Conservation (phyloP, 1,140 invertebrate genomes). For the Drosophila ercepeae region DNA sequence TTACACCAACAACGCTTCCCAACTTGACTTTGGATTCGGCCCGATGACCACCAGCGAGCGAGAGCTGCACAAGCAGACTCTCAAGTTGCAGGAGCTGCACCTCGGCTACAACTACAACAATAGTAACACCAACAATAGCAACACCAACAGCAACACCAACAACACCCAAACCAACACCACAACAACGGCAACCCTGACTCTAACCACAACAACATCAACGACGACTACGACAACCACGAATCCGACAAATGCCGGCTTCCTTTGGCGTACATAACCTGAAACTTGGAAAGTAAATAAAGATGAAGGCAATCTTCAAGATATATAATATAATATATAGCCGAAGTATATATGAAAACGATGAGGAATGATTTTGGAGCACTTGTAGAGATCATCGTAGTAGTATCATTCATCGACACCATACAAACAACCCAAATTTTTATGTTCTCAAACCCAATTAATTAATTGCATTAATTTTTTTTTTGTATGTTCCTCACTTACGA, state of each 20-base stretch:
- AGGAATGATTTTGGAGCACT: slow-evolving; percentile 18
- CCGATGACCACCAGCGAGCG: slow-evolving; percentile 25
- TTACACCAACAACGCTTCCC: slow-evolving; percentile 7
- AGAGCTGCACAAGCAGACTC: slow-evolving; percentile 37
- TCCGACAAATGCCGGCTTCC: slow-evolving; percentile 31
- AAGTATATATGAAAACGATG: slow-evolving; percentile 17
- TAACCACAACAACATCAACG: slow-evolving; percentile 31
- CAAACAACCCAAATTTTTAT: slow-evolving; percentile 45
- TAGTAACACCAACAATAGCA: slow-evolving; percentile 28
- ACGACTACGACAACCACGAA: slow-evolving; percentile 25
- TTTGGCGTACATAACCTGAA: slow-evolving; percentile 68
- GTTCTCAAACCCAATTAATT: slow-evolving; percentile 45
- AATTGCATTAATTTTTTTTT: slow-evolving; percentile 13
- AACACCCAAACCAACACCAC: not conserved
- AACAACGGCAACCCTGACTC: slow-evolving; percentile 7
- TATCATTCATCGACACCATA: slow-evolving; percentile 44
- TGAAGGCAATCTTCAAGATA: slow-evolving; percentile 25
- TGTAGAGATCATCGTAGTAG: slow-evolving; percentile 37
- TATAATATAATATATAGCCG: slow-evolving; percentile 18
- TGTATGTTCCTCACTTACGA: slow-evolving; percentile 69
- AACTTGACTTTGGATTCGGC: slow-evolving; percentile 19
- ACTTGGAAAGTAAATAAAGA: slow-evolving; percentile 23
- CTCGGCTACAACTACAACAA: slow-evolving; percentile 18
- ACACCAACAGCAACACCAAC: slow-evolving; percentile 10
- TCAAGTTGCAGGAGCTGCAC: slow-evolving; percentile 33